Base-by-base conservation (phyloP, 2,888 invertebrate species). In the Rotaria socialis region DNA sequence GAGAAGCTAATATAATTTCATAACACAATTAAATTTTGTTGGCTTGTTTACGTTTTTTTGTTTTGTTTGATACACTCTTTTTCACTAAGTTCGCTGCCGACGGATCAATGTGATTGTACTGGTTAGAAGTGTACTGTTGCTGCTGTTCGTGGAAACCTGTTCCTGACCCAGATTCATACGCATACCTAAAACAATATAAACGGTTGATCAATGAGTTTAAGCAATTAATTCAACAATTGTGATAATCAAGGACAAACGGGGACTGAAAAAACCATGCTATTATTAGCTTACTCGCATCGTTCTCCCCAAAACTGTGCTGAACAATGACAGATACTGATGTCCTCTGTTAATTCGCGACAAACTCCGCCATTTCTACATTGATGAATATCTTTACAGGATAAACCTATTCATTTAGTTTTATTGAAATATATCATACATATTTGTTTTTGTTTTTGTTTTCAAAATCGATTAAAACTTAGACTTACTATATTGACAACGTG, bases 301-400 rank as follows among this genome's bases (percentile, higher is more conserved):
- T 85, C 74, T 7, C 86, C 86, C 55, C 86, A 86, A 55, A 84
- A 86, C 1, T 50, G 84, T 56, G 60, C 52, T 27, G 86, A 85
- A 86, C 86, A 86, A 5, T 67, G 67, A 67, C 86, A 86, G 19
- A 86, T 84, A 85, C 85, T 85, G 67, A 85, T 85, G n/a, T 85
- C 85, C 8, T 85, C n/a, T 11, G 85, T 67, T 56, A 84, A 52
- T 7, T 84, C 84, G 10, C 84, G 84, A 56, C 86, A 86, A 84
- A 85, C 67, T 55, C 86, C 86, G 43, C 86, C 85, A 67, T 86
- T 86, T 74, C 75, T n/a, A 75, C 86, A 86, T 8, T 67, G 84
- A 27, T 56, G 47, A 47, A 10, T 52, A 85, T 85, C 43, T 41
- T 41, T 85, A 58, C 35, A 55, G 22, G 52, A 58, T 52, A 50